Base-by-base conservation (phyloP, 2,888 invertebrate genomes). In the Melitaea athalia region DNA sequence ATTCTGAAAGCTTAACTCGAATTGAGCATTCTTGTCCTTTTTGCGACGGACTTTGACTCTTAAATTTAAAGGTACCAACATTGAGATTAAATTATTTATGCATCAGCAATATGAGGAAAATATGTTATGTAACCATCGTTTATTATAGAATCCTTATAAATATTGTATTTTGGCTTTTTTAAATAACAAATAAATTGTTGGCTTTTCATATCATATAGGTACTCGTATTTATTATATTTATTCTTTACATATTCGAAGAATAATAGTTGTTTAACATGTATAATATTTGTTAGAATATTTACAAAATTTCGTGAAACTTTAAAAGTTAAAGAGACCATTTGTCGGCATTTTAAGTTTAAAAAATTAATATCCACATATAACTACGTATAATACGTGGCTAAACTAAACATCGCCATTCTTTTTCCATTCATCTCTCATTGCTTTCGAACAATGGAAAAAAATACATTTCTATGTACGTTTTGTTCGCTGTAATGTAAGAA, bases 401-500 rank as follows among this genome's bases (percentile, higher is more conserved):
- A 45, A 67, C 52, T 42, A 67, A 67, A 66, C 68, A 71, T 70
- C 67, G 55, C 68, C 62, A 66, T 70, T 64, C 66, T 71, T 73
- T 73, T 71, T 68, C 62, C 61, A 70, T 72, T 74, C 68, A 68
- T 68, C 70, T 64, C 73, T 72, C 73, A 74, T 78, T 73, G 65
- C 68, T 77, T 71, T 74, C 77, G 78, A 77, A 83, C 78, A 82
- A 86, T 81, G 79, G 73, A 74, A 77, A 81, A 49, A 84, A 81
- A 78, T 81, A 81, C 83, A 84, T 82, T 81, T 82, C 77, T 79
- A 81, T 66, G 72, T 78, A 77, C 79, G 81, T 85, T 85, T 86
- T 84, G 83, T 86, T 84, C 80, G 77, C 74, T 78, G 81, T 85
- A 86, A 88, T 85, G 83, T 78, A 84, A 86, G 79, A 87, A 85